Base-by-base conservation (phyloP, 2,113 vertebrate species). In the Pteropus alecto region DNA sequence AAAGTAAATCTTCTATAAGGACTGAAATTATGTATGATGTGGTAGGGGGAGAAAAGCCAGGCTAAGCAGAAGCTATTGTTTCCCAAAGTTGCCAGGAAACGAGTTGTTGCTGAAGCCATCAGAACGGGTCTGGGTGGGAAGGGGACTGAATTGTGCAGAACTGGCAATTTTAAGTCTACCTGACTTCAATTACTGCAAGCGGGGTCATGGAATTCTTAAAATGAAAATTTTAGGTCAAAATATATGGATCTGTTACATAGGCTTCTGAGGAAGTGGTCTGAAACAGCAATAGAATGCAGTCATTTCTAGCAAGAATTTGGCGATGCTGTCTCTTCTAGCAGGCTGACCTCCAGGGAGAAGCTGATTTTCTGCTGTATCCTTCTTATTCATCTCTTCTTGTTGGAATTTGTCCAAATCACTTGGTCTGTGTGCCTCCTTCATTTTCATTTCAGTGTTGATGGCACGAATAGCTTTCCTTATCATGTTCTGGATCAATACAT, bases 151-250 rank as follows among this genome's bases (percentile, higher is more conserved):
- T 65, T 38, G 33, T 68, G 0, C 15, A 19, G 67, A 85, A 63
- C 1, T 63, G 35, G 19, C 6, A 15, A 0, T 89, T n/a, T 30
- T 89, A 6, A 30, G 35, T 91, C 77, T 43, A 21, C 41, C 41
- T 26, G 61, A 70, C 43, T 41, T 70, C 13, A 51, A 6, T 56
- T 58, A 78, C 24, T 63, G 56, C 30, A 60, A 82, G 56, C 65
- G 65, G 70, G 51, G 38, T 76, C 22, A 65, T 94, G 84, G 54
- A 71, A 54, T 89, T 95, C 60, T 95, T 95, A 76, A 93, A 16
- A 90, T 76, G 56, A 94, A 79, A 77, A n/a, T 35, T 46, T 82
- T 43, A 78, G 30, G 41, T 84, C 30, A 83, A 58, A 38, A 22
- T 73, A 33, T n/a, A 3, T 41, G 51, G 30, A 41, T 77, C 15